Evolutionary conservation across 2,888 invertebrate genomes (phyloP).

Genomic region (Cataglyphis albicans): DNA sequence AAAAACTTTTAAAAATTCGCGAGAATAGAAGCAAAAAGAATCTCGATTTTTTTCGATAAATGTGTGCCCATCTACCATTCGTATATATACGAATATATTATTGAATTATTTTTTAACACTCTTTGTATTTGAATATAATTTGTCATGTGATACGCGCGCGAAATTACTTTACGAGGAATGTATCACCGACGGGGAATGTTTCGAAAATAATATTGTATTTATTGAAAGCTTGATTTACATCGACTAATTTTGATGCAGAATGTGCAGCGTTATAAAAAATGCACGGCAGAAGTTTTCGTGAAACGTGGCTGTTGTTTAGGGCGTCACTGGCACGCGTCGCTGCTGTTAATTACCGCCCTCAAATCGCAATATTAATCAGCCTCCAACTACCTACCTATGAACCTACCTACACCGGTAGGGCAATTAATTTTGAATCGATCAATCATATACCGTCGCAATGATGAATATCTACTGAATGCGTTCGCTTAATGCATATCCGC

Average conservation of each 20-base stretch:
- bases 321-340: conserved; percentile 45
- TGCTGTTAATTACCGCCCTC: conserved; percentile 63
- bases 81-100: not conserved
- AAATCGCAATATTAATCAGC: conserved; percentile 60
- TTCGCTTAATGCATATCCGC: conserved; percentile 17
- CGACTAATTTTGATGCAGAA: conserved; percentile 28
- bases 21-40: not conserved
- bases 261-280: not conserved
- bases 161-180: not conserved
- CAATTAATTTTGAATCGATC: conserved; percentile 62
- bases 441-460: conserved; percentile 60
- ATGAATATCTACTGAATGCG: conserved; percentile 50
- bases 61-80: too few relatives aligned
- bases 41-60: not conserved
- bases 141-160: not conserved
- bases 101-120: not conserved
- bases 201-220: conserved; percentile 22
- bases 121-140: not conserved
- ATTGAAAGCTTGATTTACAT: conserved; percentile 2
- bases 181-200: not conserved
- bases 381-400: conserved; percentile 24
- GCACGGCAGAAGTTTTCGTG: conserved; percentile 9
- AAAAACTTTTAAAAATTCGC: not conserved
- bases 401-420: conserved; percentile 2
- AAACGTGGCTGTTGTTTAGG: conserved; percentile 28